phyloP scores from a whole-genome alignment of 2,113 vertebrate species.

The Ursus arctos region DNA sequence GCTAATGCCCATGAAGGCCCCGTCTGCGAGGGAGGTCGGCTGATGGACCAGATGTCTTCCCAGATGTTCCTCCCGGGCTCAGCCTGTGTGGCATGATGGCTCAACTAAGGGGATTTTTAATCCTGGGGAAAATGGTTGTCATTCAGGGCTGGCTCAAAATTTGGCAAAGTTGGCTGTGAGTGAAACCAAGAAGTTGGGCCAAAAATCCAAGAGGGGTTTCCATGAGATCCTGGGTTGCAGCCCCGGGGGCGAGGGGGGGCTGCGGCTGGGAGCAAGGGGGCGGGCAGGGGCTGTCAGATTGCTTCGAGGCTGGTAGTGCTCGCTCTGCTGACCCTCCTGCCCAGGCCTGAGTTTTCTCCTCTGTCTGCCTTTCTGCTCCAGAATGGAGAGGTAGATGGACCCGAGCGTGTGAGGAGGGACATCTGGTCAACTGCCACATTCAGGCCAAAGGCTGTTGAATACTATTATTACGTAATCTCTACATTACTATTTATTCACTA shows the following conservation, averaged over 20 bases:
- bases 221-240: not conserved
- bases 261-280: not conserved
- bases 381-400: not conserved
- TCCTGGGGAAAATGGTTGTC: constrained; percentile 52
- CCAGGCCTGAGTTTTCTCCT: not conserved
- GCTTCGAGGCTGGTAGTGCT: not conserved
- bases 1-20: not conserved
- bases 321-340: not conserved
- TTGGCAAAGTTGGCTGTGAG: not conserved
- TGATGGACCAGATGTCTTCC: constrained; percentile 23
- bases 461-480: not conserved
- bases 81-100: constrained; percentile 44
- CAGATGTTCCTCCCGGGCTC: constrained; percentile 53
- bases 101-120: constrained; percentile 46
- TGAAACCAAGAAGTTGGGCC: not conserved
- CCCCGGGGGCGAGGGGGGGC: not conserved
- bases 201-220: not conserved
- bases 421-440: not conserved
- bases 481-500: not conserved
- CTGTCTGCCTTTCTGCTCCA: not conserved
- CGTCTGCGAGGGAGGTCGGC: not conserved
- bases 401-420: not conserved
- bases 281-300: fast-evolving
- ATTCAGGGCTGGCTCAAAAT: constrained; percentile 47
- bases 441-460: not conserved